Evolutionary conservation across 2,888 invertebrate genomes (phyloP).

Genomic region (Himalopsyche anomala): DNA sequence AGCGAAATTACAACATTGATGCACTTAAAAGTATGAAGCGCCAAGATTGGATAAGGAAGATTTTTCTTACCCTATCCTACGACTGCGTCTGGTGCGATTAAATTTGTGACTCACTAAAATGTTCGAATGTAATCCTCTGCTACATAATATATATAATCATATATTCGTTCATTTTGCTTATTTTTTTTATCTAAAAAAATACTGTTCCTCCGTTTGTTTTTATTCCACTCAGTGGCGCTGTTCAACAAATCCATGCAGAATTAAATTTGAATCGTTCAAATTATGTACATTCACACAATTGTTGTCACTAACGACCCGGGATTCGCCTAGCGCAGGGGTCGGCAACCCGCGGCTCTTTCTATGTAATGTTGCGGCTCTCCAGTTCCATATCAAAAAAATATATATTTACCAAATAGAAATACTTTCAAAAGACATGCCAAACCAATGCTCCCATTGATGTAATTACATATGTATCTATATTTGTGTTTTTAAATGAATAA

Average conservation of each 20-base stretch:
- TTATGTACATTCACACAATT: too few species aligned
- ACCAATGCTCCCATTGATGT: too few species aligned
- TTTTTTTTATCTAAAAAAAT: background rate
- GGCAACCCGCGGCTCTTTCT: too few species aligned
- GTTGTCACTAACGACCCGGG: too few species aligned
- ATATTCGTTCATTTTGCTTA: background rate
- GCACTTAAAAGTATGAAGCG: constrained; percentile 24
- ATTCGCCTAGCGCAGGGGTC: too few species aligned
- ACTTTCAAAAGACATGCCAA: too few species aligned
- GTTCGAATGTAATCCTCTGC: background rate
- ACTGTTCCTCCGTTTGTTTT: background rate
- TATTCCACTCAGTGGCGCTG: background rate
- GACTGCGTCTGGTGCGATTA: background rate
- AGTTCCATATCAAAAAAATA: too few species aligned
- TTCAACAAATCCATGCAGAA: background rate
- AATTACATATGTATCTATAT: too few species aligned
- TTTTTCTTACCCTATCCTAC: background rate
- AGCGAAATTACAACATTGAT: constrained; percentile 8
- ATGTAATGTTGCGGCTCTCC: too few species aligned
- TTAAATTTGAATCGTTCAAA: too few species aligned
- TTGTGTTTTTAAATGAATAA: too few species aligned
- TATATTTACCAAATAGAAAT: too few species aligned
- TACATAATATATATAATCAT: background rate
- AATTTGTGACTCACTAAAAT: background rate
- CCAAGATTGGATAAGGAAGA: background rate